phyloP scores from a whole-genome alignment of 2,113 vertebrate genomes.

The Phoenicopterus ruber region DNA sequence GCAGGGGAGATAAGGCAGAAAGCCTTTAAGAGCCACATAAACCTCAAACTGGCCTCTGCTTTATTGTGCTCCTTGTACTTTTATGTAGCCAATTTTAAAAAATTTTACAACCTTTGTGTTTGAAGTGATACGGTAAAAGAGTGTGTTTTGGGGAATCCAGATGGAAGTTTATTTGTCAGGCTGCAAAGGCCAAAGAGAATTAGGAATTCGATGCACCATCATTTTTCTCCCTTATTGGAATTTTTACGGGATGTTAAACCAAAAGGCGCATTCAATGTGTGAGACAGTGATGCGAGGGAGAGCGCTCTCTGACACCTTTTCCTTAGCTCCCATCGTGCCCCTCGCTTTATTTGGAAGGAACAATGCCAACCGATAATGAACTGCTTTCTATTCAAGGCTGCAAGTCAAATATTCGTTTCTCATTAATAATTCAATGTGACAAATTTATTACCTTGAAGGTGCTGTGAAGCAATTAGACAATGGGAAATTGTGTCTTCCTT shows the following conservation, averaged over 20 bases:
- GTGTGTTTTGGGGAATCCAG: neutral
- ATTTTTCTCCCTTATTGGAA: neutral
- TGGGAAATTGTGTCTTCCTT: slow-evolving; percentile 77
- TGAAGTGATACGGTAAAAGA: neutral
- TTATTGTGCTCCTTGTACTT: slow-evolving; percentile 10
- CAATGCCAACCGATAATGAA: slow-evolving; percentile 73
- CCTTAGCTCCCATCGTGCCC: slow-evolving; percentile 24
- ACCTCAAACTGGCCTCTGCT: neutral
- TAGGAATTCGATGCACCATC: neutral
- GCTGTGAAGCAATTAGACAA: slow-evolving; percentile 79
- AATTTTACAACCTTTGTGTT: neutral
- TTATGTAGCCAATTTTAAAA: neutral
- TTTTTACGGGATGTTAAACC: neutral
- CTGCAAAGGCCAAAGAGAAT: slow-evolving; percentile 25
- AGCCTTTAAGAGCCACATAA: slow-evolving; percentile 29
- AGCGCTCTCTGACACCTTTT: slow-evolving; percentile 36
- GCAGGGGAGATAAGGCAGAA: slow-evolving; percentile 10
- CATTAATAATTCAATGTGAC: slow-evolving; percentile 84
- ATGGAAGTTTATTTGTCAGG: neutral
- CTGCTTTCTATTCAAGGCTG: slow-evolving; percentile 76
- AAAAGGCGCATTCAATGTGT: neutral
- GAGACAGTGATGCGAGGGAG: slow-evolving; percentile 25
- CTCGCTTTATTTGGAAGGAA: slow-evolving; percentile 67
- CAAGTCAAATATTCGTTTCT: slow-evolving; percentile 78
- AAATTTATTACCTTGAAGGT: slow-evolving; percentile 83